Evolutionary conservation across 2,113 vertebrate species (phyloP).

Genomic region (Hepsetus odoe): DNA sequence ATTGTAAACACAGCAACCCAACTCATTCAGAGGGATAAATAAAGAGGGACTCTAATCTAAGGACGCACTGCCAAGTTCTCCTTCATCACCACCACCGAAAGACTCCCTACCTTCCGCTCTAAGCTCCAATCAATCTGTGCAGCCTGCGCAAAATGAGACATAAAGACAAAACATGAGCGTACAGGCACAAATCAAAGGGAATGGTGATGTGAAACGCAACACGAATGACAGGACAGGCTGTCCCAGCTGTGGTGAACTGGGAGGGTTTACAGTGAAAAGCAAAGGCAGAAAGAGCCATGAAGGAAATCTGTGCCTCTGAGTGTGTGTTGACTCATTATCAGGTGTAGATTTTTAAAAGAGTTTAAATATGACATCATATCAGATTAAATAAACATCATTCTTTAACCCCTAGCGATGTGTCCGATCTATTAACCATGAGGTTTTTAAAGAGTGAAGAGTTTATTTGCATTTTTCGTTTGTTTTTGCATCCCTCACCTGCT

Average conservation of each 20-base stretch:
- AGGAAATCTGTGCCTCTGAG: not conserved
- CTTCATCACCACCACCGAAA: constrained; percentile 72
- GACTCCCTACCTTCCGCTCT: constrained; percentile 79
- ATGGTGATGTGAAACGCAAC: not conserved
- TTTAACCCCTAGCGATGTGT: not conserved
- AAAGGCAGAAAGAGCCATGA: no score
- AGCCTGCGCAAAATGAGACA: constrained; percentile 70
- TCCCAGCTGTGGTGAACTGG: not conserved
- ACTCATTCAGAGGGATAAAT: constrained; percentile 20
- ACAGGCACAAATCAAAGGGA: not conserved
- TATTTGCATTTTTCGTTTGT: not conserved
- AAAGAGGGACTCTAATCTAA: constrained; percentile 12
- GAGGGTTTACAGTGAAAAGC: not conserved
- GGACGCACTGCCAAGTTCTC: constrained; percentile 54
- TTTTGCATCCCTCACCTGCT: constrained; percentile 80
- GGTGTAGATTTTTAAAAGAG: not conserved
- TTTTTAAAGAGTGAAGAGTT: not conserved
- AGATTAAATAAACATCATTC: no score
- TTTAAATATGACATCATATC: no score
- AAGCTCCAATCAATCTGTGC: constrained; percentile 79
- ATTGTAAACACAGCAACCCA: constrained; percentile 1
- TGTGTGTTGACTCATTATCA: no score
- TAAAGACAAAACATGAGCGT: constrained; percentile 27
- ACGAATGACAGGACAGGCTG: not conserved
- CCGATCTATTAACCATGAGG: not conserved